Percentiles rank a stretch among this genome's conserved stretches.
phyloP scores from a whole-genome alignment of 1,140 invertebrate genomes.

The Heliothis virescens region DNA sequence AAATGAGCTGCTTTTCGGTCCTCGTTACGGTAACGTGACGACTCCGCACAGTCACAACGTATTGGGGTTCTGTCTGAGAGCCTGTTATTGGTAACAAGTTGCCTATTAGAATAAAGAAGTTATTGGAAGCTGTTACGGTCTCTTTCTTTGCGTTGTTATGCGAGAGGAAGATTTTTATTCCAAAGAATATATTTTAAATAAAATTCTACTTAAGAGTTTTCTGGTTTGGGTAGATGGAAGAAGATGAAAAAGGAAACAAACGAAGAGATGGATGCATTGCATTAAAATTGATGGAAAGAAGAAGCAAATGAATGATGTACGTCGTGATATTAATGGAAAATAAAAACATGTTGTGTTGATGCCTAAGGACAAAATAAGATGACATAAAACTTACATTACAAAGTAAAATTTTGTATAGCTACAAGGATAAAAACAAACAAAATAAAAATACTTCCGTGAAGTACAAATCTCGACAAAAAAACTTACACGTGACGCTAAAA shows the following conservation, averaged over 20 bases:
- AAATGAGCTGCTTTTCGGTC: conserved; percentile 46
- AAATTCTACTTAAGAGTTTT: not conserved
- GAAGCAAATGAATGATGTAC: too few relatives aligned
- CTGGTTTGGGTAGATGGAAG: not conserved
- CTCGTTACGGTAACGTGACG: conserved; percentile 17
- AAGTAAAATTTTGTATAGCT: too few relatives aligned
- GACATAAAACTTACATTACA: too few relatives aligned
- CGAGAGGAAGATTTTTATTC: not conserved
- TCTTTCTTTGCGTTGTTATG: not conserved
- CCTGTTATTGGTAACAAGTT: conserved; percentile 3
- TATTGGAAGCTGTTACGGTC: not conserved
- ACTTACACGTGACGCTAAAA: not conserved
- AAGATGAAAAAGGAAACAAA: too few relatives aligned
- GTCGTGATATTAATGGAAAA: too few relatives aligned
- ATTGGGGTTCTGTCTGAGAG: not conserved
- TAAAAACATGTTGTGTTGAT: too few relatives aligned
- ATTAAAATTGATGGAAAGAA: too few relatives aligned
- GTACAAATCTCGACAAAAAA: not conserved
- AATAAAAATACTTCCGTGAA: not conserved
- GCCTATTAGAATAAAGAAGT: not conserved
- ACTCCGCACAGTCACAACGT: conserved; percentile 21
- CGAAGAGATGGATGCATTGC: not conserved
- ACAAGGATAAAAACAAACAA: not conserved
- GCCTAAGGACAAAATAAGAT: too few relatives aligned
- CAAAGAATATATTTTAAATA: not conserved